These are phyloP conservation scores for Eupsilia transversa DNA, from an alignment of 2,888 invertebrate species.

Conservation along the genomic window DNA sequence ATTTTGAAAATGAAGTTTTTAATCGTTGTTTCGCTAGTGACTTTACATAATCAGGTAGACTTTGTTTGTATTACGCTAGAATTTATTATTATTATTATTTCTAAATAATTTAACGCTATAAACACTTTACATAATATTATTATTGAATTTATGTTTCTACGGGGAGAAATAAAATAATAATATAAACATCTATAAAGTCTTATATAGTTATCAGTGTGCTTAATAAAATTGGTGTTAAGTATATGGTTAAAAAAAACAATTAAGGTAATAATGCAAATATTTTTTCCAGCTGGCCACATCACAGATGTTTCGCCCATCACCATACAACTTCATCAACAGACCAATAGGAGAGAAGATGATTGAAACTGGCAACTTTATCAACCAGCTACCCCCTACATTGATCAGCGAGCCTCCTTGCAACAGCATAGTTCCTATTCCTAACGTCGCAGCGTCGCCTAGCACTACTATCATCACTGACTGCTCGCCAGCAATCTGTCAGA, in stretches of 20 bases:
- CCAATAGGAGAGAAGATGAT: constrained; percentile 63
- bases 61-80: background rate
- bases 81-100: background rate
- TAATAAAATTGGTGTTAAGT: background rate
- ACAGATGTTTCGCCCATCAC: constrained; percentile 71
- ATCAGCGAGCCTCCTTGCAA: constrained; percentile 65
- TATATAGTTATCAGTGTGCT: background rate
- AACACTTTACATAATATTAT: background rate
- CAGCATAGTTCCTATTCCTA: constrained; percentile 61
- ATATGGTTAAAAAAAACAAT: background rate
- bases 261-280: background rate
- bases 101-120: constrained; percentile 6
- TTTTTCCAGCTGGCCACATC: constrained; percentile 71
- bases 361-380: constrained; percentile 64
- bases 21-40: constrained; percentile 4
- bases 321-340: constrained; percentile 65
- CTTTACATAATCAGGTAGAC: constrained; percentile 47
- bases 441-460: constrained; percentile 54
- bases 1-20: constrained; percentile 44
- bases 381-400: constrained; percentile 44
- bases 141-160: background rate
- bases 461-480: constrained; percentile 82
- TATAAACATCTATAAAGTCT: too few relatives aligned
- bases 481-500: constrained; percentile 81
- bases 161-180: background rate